A percentile compares a stretch with the other conserved stretches of the same genome.
Evolutionary conservation across 2,797 vertebrate genomes (phyloP).

Genomic region (Artibeus lituratus): DNA sequence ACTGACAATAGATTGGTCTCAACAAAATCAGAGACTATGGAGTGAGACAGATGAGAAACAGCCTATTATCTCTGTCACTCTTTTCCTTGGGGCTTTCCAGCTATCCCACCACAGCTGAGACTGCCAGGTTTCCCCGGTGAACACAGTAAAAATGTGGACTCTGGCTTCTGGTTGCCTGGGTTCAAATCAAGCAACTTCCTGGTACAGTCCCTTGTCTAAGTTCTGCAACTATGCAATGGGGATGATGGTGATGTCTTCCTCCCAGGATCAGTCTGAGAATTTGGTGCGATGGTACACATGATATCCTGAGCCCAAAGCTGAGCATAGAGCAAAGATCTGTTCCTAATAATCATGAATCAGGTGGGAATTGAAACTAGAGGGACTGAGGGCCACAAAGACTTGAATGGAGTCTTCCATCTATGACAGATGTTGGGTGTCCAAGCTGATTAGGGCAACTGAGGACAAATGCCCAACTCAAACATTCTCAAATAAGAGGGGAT

Average conservation of each 20-base stretch:
- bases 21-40: not conserved
- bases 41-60: not conserved
- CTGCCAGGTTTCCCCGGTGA: not conserved
- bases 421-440: not conserved
- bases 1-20: not conserved
- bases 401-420: not conserved
- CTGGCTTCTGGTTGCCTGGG: not conserved
- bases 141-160: not conserved
- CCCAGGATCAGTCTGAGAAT: not conserved
- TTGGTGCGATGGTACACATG: accelerated
- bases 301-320: not conserved
- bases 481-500: not conserved
- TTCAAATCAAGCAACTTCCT: not conserved
- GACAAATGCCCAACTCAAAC: accelerated
- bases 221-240: not conserved
- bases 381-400: not conserved
- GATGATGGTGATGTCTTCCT: not conserved
- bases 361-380: not conserved
- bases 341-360: not conserved
- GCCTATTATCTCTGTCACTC: accelerated
- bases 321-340: not conserved
- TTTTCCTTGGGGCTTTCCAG: accelerated
- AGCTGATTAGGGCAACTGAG: not conserved
- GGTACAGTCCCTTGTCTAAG: accelerated
- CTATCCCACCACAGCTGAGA: not conserved